Base-by-base conservation (phyloP, 2,797 vertebrate species). In the Pterois miles region DNA sequence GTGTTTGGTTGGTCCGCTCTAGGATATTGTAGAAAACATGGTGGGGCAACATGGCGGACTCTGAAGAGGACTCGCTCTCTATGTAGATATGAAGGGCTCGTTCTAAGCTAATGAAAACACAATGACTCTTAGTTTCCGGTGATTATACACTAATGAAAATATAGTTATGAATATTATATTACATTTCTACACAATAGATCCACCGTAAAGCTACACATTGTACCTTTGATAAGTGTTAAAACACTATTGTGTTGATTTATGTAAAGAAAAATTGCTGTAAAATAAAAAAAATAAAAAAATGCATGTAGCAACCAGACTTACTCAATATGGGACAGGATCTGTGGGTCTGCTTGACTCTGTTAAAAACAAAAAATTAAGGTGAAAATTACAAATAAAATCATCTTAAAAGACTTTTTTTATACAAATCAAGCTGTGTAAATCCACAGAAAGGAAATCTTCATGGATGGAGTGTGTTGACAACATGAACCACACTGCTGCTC, bases 291-390 rank as follows among this genome's bases (percentile, higher is more conserved):
- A 31, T 8, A 34, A 40, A 43, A 64, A 29, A 14, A 2, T 33
- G 7, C 40, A 20, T 65, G 18, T 18, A 48, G 13, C 38, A 57
- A 8, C 11, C n/a, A 66, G 46, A 94, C 96, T 95, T 89, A 96
- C 96, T 96, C 94, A 13, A 95, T 95, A 70, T 96, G 93, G 50
- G 92, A 91, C 64, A 92, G 83, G 72, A 95, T 89, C 66, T 92
- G 92, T 31, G 90, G 82, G 72, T 95, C 92, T 54, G 88, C 83
- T 84, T 93, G 85, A 86, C 80, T 94, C 94, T 96, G 88, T 76
- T 43, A 38, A 76, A 50, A 65, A 73, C 6, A 74, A 62, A 70
- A 40, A 31, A 52, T 59, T 2, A 38, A 16, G 9, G 20, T 6
- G 1, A 43, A 57, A 38, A 50, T 31, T 27, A 29, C 13, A 12